phyloP scores from a whole-genome alignment of 2,888 invertebrate species.

The Drosophila multiciliata region DNA sequence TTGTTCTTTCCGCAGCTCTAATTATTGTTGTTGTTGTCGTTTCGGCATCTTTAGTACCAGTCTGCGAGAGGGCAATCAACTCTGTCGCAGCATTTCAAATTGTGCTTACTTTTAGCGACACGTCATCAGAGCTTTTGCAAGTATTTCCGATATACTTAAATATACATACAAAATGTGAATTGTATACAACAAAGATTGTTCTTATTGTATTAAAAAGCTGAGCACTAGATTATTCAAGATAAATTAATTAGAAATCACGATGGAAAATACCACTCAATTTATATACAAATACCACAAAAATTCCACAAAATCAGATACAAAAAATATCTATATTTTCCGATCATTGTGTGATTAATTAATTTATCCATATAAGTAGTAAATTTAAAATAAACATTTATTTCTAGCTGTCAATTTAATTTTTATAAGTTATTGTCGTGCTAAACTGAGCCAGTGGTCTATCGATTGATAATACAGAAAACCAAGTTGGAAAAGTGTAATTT shows the following conservation, averaged over 20 bases:
- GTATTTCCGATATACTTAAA: conserved; percentile 26
- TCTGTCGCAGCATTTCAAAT: conserved; percentile 47
- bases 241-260: not conserved
- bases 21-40: conserved; percentile 25
- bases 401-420: not conserved
- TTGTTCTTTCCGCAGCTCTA: conserved; percentile 30
- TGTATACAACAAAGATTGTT: not conserved
- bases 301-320: not conserved
- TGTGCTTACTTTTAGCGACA: conserved; percentile 57
- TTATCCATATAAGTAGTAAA: not conserved
- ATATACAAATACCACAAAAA: not conserved
- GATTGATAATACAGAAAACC: not conserved
- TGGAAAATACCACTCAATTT: not conserved
- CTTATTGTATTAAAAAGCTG: not conserved
- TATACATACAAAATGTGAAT: not conserved
- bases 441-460: not conserved
- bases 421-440: not conserved
- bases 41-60: conserved; percentile 69
- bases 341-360: not conserved
- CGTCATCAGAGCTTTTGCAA: conserved; percentile 45
- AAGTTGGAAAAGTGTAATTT: not conserved
- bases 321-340: not conserved
- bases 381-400: not conserved
- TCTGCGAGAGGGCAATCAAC: conserved; percentile 79
- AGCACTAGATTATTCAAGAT: not conserved